phyloP scores from a whole-genome alignment of 2,113 vertebrate species.

The Greenwoodochromis staneri region DNA sequence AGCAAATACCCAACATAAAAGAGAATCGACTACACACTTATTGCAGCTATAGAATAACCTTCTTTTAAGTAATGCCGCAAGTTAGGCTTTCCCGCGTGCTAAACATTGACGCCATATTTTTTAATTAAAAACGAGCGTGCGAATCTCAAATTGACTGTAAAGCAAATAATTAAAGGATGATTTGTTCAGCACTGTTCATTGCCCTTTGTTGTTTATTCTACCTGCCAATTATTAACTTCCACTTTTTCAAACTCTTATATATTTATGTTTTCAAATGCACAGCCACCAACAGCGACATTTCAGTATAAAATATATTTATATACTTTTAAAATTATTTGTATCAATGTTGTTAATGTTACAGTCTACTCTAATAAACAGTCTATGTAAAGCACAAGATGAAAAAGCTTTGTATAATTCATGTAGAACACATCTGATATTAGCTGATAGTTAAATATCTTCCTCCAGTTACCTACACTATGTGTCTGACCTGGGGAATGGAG shows the following conservation, averaged over 20 bases:
- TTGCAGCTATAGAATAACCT: constrained; percentile 27
- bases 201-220: constrained; percentile 4
- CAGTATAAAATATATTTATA: background rate
- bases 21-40: constrained; percentile 10
- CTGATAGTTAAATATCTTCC: background rate
- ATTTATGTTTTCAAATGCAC: background rate
- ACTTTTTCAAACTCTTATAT: background rate
- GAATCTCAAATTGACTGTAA: constrained; percentile 19
- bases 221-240: background rate
- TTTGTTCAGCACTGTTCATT: background rate
- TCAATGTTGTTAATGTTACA: background rate
- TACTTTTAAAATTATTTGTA: background rate
- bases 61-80: constrained; percentile 33
- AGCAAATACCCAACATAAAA: constrained; percentile 43
- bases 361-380: background rate
- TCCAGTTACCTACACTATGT: constrained; percentile 92
- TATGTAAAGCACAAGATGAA: background rate
- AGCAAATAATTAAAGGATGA: constrained; percentile 6
- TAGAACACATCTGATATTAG: background rate
- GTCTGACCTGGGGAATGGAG: constrained; percentile 94
- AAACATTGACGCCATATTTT: constrained; percentile 31
- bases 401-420: background rate
- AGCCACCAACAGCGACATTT: background rate
- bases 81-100: constrained; percentile 3
- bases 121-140: constrained; percentile 27